Base-by-base conservation (phyloP, 2,113 vertebrate genomes). In the Steatornis caripensis region DNA sequence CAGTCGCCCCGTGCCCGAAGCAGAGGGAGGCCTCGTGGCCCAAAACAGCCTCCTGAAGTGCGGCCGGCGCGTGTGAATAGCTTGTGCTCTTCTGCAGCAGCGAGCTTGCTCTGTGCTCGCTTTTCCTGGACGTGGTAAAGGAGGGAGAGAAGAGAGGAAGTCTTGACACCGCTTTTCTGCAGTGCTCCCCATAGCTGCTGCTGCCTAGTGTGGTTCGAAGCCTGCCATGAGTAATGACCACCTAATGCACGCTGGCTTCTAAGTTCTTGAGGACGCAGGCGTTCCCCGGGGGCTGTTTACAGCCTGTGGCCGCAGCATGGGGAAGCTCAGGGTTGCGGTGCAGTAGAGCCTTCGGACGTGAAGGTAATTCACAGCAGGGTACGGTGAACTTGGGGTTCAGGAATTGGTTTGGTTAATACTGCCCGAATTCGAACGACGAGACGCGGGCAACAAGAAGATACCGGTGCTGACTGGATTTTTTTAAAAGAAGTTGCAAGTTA, bases 361-460 rank as follows among this genome's bases (percentile, higher is more conserved):
- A 34, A 64, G 87, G 37, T n/a, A 32, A 13, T 58, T 78, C 49
- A 5, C 34, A 2, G n/a, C 12, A 29, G 61, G 20, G 12, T 16
- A 29, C 5, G 41, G 24, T 24, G 69, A 71, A 7, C 24, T 26
- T 13, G 34, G 49, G 41, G 32, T 37, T n/a, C 62, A 26, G 69
- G 49, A 10, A 18, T 19, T 2, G 3, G 12, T 48, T 51, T 43
- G 57, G 30, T 36, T 87, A 48, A 23, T 41, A 3, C 27, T 10
- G 34, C 55, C 80, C 41, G 3, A 18, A 9, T 57, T 36, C 12
- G 71, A 48, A 16, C 27, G 26, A 83, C 22, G 6, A 30, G n/a
- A 48, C 20, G 20, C 0, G 0, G n/a, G 41, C 34, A 34, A 10
- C 1, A 6, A 34, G 36, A 64, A 53, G 24, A 4, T 69, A 65